Base-by-base conservation (phyloP, 1,140 invertebrate species). In the Drosophila sulfurigaster region DNA sequence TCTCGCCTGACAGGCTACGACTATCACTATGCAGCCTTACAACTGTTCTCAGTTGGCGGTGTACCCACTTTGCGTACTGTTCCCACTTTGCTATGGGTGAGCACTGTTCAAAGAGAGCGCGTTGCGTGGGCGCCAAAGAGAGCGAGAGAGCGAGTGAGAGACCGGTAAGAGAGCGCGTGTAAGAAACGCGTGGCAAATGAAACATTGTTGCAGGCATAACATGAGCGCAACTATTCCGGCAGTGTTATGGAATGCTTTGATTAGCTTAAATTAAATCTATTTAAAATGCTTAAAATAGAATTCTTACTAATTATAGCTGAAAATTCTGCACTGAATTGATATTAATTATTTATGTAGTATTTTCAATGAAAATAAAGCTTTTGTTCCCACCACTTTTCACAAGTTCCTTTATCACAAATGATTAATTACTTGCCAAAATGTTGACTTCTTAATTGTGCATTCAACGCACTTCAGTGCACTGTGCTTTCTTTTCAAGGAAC, bases 161-260 rank as follows among this genome's bases (percentile, higher is more conserved):
- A 51, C 68, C 60, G 62, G 62, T 32, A 43, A 65, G 38, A 72
- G 69, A 49, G 56, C 1, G 15, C 6, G 63, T 25, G 10, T 51
- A 68, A 5, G 67, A 56, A 79, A 82, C 58, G 71, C n/a, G 25
- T 76, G 75, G 72, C 41, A 75, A 43, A 3, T 56, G 70, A 13
- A 82, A 76, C 73, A 70, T 71, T 69, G 73, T 54, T 71, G 67
- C 64, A 60, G 57, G 30, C 65, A 13, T 46, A 13, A 56, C 20
- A 15, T 57, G 6, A 45, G 11, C 35, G 41, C 38, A 78, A 83
- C 81, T 71, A 80, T 77, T 73, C 32, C 30, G 28, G 28, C 57
- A 51, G 32, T 51, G 58, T 43, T 51, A 43, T 49, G 72, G 43
- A 68, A 68, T 75, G 67, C 16, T 46, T 63, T 32, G 30, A 52